Evolutionary conservation across 92 coral and sea anemone genomes (phyloP), one percentile per base, ranked within the genome.

Genomic region (Umimayanthus kanabou): DNA sequence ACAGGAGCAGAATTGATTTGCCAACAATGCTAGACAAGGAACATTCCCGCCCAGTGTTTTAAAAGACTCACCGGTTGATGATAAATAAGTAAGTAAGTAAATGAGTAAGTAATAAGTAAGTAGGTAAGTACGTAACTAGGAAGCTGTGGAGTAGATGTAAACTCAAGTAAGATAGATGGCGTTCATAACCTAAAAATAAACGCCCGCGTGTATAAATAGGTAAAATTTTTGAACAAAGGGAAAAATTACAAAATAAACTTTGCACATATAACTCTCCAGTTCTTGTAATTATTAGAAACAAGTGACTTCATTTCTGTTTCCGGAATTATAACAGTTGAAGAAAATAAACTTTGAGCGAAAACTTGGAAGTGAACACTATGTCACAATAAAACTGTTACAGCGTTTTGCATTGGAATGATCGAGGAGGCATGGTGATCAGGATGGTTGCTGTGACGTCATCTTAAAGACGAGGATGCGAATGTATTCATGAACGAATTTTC

Each of bases 401-500:
- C 6, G 65, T 16, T 65, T 70, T 43, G 73, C 25, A 40, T 64
- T 70, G 77, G 42, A 81, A 81, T 43, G 64, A 42, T 69, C 78
- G 87, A 69, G 43, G 66, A 69, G 78, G 67, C 87, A 83, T 70
- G 87, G 87, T 83, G 87, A 13, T 39, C 64, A 83, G 87, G 87
- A 45, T 71, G 87, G 78, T 83, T 83, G 43, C 87, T 28, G 39
- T 43, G 66, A 26, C 23, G 73, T 67, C 72, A 28, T 55, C 30
- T 57, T 39, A 47, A 45, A 50, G 78, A n/a, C 57, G 37, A 73
- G 6, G 45, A 37, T 74, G 39, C 26, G 79, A 14, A 73, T 39
- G 72, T 58, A 80, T 15, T 43, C 40, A 26, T 26, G 53, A 69
- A 45, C 23, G 37, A 7, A 5, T 33, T 33, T 11, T 73, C 77